Conservation (phyloP, 2,888 invertebrate species). For the Baccha elongata region DNA sequence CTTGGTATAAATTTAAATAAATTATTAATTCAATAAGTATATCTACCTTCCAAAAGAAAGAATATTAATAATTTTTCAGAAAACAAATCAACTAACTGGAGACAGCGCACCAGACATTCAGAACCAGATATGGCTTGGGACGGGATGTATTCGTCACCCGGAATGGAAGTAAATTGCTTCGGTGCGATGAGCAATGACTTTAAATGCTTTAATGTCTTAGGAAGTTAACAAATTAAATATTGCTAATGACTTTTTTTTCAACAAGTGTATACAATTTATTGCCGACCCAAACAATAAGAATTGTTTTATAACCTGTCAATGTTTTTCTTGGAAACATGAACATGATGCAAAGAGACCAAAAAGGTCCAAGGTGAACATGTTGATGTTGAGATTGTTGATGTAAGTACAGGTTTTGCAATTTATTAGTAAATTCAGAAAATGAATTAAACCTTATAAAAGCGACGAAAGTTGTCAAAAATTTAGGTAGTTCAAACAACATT, state of each 20-base stretch:
- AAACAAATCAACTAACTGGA: not conserved
- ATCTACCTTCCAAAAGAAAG: too few species aligned
- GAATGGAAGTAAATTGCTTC: conserved; percentile 49
- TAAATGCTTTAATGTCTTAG: conserved; percentile 6
- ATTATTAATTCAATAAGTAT: conserved; percentile 35
- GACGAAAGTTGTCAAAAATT: too few species aligned
- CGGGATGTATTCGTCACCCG: conserved; percentile 49
- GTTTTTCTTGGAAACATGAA: conserved; percentile 16
- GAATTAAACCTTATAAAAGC: too few species aligned
- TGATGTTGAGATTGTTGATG: too few species aligned
- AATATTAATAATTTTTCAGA: conserved; percentile 17
- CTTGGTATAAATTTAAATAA: conserved; percentile 40
- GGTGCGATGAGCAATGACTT: conserved; percentile 52
- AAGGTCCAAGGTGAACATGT: conserved; percentile 45
- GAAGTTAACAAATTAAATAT: conserved; percentile 21
- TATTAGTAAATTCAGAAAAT: too few species aligned
- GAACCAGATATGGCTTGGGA: conserved; percentile 39
- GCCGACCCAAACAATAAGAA: conserved; percentile 8
- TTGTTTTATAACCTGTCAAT: conserved; percentile 37
- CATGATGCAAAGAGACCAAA: not conserved
- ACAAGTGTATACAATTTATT: conserved; percentile 26
- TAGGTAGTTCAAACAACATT: too few species aligned
- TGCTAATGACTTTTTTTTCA: conserved; percentile 42
- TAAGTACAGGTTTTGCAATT: too few species aligned
- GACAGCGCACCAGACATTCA: conserved; percentile 29